These are phyloP conservation scores for Melanotaenia parkinsoni DNA, from an alignment of 2,797 vertebrate genomes.

Conservation along the genomic window DNA sequence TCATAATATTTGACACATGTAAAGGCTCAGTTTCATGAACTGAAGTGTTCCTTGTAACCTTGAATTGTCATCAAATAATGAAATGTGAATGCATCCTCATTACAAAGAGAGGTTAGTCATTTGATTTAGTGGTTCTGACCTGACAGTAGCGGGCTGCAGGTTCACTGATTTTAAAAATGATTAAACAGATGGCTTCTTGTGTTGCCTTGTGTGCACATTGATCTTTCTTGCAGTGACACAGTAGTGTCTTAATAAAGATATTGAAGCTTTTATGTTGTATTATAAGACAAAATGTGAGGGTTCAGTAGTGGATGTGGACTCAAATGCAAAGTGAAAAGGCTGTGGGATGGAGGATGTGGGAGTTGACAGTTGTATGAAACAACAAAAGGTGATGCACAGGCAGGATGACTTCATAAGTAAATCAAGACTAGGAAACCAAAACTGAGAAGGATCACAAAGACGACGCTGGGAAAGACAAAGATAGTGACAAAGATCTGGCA, in stretches of 20 bases:
- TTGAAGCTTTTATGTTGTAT: neutral
- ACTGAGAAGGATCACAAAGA: too few species aligned
- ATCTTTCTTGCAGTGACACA: neutral
- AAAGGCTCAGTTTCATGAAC: neutral
- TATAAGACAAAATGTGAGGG: neutral
- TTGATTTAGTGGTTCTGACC: neutral
- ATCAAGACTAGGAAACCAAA: neutral
- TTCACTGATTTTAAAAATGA: neutral
- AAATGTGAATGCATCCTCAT: neutral
- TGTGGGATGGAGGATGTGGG: too few species aligned
- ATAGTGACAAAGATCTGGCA: too few species aligned
- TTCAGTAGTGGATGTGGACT: neutral
- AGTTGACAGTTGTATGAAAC: neutral
- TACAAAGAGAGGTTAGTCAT: too few species aligned
- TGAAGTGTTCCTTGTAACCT: neutral
- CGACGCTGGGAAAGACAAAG: too few species aligned
- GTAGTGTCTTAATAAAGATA: neutral
- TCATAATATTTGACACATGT: neutral
- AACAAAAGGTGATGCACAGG: neutral
- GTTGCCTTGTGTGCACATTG: conserved; percentile 2
- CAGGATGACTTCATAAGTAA: neutral
- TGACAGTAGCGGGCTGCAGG: neutral
- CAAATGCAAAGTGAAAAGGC: too few species aligned
- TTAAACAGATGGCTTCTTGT: neutral
- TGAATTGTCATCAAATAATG: neutral